phyloP scores from a whole-genome alignment of 2,797 vertebrate species.

The Tokudaia tokunoshimensis region DNA sequence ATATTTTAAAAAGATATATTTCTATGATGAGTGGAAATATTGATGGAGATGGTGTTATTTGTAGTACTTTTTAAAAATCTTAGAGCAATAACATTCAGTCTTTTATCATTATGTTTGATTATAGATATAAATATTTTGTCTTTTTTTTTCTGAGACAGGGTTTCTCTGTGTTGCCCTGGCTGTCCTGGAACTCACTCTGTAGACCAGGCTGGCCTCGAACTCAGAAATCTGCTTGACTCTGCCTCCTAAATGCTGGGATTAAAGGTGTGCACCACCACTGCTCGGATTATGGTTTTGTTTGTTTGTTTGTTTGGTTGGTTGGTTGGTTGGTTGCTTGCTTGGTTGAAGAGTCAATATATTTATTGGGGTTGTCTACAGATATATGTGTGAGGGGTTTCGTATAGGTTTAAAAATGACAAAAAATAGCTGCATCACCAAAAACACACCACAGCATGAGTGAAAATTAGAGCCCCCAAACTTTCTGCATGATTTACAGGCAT shows the following conservation, averaged over 20 bases:
- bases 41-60: not conserved
- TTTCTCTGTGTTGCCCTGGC: too few species aligned
- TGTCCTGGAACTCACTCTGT: too few species aligned
- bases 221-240: too few species aligned
- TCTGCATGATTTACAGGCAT: not conserved
- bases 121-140: not conserved
- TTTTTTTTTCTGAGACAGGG: not conserved
- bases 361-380: not conserved
- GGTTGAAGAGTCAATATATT: too few species aligned
- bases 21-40: not conserved
- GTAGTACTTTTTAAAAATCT: not conserved
- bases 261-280: too few species aligned
- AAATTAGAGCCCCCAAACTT: not conserved
- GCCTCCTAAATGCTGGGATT: too few species aligned
- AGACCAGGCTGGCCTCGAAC: too few species aligned
- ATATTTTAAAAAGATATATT: not conserved
- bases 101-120: not conserved
- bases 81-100: not conserved
- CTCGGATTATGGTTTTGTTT: too few species aligned
- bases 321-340: too few species aligned
- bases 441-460: not conserved
- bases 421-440: not conserved
- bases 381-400: fast-evolving
- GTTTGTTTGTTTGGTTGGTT: too few species aligned
- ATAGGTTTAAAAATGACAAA: not conserved